Evolutionary conservation across 2,113 vertebrate genomes (phyloP).

Genomic region (Athene noctua): DNA sequence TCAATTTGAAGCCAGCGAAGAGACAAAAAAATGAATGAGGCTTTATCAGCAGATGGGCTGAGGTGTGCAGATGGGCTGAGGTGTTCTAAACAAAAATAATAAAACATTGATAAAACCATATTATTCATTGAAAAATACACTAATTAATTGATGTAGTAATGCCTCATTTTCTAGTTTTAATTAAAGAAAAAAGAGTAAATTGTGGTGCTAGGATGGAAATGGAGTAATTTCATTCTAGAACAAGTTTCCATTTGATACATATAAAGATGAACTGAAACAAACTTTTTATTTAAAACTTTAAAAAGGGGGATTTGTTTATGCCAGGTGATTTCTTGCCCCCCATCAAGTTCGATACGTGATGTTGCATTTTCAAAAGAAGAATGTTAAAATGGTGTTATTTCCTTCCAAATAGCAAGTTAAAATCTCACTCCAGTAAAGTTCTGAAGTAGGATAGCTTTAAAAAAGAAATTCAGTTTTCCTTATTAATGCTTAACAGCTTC

Average conservation of each 20-base stretch:
- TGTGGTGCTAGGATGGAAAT: not conserved
- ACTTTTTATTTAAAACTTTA: not conserved
- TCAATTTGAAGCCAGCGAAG: not conserved
- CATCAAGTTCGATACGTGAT: not conserved
- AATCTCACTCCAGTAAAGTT: not conserved
- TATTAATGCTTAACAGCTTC: not conserved
- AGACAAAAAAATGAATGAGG: not conserved
- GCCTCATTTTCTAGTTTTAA: not conserved
- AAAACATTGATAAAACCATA: not conserved
- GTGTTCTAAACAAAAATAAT: not conserved
- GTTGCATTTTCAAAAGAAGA: not conserved
- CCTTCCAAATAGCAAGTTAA: not conserved
- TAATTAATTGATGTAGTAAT: not conserved
- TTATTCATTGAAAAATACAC: not conserved
- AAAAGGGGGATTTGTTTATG: accelerated
- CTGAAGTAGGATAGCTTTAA: not conserved
- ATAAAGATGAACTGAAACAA: not conserved
- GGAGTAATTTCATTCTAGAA: not conserved
- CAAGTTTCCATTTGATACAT: not conserved
- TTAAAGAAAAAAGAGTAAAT: not conserved
- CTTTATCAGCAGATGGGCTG: not conserved
- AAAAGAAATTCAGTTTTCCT: not conserved
- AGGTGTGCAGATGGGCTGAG: not conserved
- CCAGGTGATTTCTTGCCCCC: not conserved
- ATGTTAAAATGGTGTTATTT: not conserved